phyloP scores from a whole-genome alignment of 2,888 invertebrate species.

The Mechanitis mazaeus region DNA sequence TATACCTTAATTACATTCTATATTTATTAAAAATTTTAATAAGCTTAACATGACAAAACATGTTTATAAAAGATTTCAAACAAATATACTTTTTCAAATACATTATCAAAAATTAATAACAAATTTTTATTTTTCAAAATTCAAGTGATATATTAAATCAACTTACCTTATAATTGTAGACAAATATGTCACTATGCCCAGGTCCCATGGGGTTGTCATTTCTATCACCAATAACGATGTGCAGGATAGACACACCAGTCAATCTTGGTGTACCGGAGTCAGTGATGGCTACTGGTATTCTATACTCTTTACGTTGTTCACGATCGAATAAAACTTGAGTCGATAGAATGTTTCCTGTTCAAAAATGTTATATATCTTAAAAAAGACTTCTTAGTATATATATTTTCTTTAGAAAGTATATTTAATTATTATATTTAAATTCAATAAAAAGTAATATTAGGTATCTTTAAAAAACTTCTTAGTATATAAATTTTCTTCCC shows the following conservation, averaged over 20 bases:
- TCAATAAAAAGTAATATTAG: not conserved
- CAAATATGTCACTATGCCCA: constrained; percentile 93
- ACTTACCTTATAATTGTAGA: constrained; percentile 92
- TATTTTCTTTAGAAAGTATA: too few species aligned
- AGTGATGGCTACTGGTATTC: constrained; percentile 91
- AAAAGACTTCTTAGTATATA: too few species aligned
- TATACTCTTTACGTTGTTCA: constrained; percentile 90
- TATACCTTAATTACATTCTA: not conserved
- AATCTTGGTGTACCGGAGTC: constrained; percentile 86
- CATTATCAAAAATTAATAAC: not conserved
- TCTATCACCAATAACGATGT: constrained; percentile 93
- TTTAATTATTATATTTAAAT: not conserved
- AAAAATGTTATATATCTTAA: constrained; percentile 7
- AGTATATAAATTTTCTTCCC: not conserved
- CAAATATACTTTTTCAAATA: not conserved
- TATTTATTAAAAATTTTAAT: not conserved
- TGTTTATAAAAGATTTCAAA: not conserved
- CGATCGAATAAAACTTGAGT: constrained; percentile 89
- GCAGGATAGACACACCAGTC: constrained; percentile 89
- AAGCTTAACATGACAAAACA: not conserved
- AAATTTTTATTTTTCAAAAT: too few species aligned
- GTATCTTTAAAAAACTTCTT: too few species aligned
- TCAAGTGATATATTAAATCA: too few species aligned
- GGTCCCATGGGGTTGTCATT: constrained; percentile 95
- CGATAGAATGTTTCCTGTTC: constrained; percentile 78